Evolutionary conservation across 64 coral and sea anemone genomes (phyloP), one percentile per base, ranked within the genome.

Genomic region (Pocillopora damicornis): DNA sequence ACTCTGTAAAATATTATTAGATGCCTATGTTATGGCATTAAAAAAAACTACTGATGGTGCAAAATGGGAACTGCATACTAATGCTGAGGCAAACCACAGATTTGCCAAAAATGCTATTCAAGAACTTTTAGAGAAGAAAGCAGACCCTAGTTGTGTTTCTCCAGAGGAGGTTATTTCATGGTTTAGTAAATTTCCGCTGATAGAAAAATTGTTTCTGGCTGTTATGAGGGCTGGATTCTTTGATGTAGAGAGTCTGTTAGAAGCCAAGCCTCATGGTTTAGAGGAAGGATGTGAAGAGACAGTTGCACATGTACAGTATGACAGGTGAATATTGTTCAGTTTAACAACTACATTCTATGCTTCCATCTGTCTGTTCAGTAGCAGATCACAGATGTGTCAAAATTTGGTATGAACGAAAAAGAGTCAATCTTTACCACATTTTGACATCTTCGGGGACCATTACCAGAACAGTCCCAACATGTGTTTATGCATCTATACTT

Each of bases 241-340:
- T 61, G 91, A 87, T 76, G 62, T 92, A 14, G 93, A 92, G 56
- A 87, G 90, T 86, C 80, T 99, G 34, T 11, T 93, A 14, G 88
- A 92, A 45, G 88, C 74, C n/a, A 77, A 92, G 23, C 88, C 88
- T 34, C 97, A 99, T 93, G 97, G 97, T 15, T 61, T 99, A 26
- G 75, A 58, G 64, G 93, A 95, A 88, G 97, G 97, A 23, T 99
- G 97, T 78, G 93, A 95, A 35, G 93, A 92, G 69, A 95, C 83
- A 51, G 67, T 95, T 75, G 83, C 88, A 84, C 97, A 99, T 89
- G 76, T 99, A 11, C 87, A 87, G 63, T 95, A 90, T 90, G 92
- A 94, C 61, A 95, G 87, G 89, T 98, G 62, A 85, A 25, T 88
- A 42, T 51, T 51, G 42, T 51, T 51, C 42, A 51, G 42, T 51